Base-by-base conservation (phyloP, 2,888 invertebrate species). In the Clitarchus hookeri region DNA sequence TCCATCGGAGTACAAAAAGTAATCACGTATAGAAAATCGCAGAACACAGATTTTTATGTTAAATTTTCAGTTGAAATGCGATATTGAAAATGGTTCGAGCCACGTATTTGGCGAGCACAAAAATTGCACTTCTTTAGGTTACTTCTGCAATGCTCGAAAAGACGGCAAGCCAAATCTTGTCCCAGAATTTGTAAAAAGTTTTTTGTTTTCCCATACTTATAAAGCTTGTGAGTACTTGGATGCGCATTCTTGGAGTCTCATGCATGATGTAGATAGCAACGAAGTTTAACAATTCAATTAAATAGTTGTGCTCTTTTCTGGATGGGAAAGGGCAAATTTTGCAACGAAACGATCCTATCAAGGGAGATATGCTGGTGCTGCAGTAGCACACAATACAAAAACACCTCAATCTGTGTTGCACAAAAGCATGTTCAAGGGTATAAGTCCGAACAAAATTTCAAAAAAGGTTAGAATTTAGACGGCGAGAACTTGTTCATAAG, bases 51-150 rank as follows among this genome's bases (percentile, higher is more conserved):
- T 19, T 26, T 85, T 44, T 79, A 85, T 25, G 80, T 16, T 19
- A 79, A 80, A 16, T 23, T 84, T 9, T 27, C 65, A 19, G 23
- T 65, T 85, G 25, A 80, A 53, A 36, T 11, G 48, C 3, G 83
- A 85, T 26, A 82, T 85, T 9, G 83, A 83, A 26, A 85, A 85
- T 48, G 83, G 83, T 3, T 82, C 83, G 19, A 53, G 48, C 65
- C 85, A 83, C 54, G 26, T 86, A 16, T 86, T 86, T 54, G 82
- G 82, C n/a, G 23, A 16, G 0, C 84, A 84, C 48, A 16, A 36
- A 26, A 44, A 54, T 4, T 85, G 85, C 48, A n/a, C n/a, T n/a
- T n/a, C n/a, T n/a, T n/a, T n/a, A n/a, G n/a, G n/a, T n/a, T n/a
- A n/a, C n/a, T n/a, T 85, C 80, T 85, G 85, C 53, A 3, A 54